Conservation (phyloP, 2,797 vertebrate genomes). For the Mallotus villosus region DNA sequence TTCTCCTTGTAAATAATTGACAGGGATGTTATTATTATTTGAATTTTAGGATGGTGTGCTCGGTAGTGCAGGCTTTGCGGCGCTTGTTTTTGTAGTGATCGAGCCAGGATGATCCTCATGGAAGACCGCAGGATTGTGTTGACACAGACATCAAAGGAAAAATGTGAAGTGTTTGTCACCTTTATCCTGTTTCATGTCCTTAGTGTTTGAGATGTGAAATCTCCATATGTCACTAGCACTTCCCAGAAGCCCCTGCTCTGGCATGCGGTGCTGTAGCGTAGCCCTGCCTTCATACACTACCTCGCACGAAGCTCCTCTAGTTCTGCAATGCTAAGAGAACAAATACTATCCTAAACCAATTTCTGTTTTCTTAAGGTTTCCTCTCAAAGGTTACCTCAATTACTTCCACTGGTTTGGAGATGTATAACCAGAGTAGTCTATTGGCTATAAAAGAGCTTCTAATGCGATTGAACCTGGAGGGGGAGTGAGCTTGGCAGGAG, state of each 20-base stretch:
- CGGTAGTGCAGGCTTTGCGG: constrained; percentile 41
- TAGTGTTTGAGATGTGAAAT: constrained; percentile 27
- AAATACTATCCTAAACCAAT: constrained; percentile 41
- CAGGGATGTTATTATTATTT: constrained; percentile 25
- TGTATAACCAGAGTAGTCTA: constrained; percentile 61
- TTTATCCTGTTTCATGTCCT: constrained; percentile 48
- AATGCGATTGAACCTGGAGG: constrained; percentile 69
- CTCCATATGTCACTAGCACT: constrained; percentile 28
- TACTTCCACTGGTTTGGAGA: constrained; percentile 64
- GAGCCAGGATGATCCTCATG: constrained; percentile 49
- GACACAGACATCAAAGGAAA: constrained; percentile 59
- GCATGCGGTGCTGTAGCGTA: constrained; percentile 30
- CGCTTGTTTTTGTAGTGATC: constrained; percentile 21
- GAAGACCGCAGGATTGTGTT: constrained; percentile 47
- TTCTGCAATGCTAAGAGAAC: no score
- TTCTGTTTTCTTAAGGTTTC: constrained; percentile 57
- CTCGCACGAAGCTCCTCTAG: no score
- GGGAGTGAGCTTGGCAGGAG: constrained; percentile 66
- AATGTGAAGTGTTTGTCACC: constrained; percentile 63
- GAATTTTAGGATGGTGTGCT: constrained; percentile 18
- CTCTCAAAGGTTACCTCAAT: constrained; percentile 56
- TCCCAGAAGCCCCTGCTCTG: constrained; percentile 28
- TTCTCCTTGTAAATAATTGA: constrained; percentile 42
- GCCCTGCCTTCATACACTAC: neutral
- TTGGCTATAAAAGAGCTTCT: constrained; percentile 70